Evolutionary conservation across 2,888 invertebrate genomes (phyloP), one percentile per base, ranked within the genome.

Genomic region (Uropetala carovei): DNA sequence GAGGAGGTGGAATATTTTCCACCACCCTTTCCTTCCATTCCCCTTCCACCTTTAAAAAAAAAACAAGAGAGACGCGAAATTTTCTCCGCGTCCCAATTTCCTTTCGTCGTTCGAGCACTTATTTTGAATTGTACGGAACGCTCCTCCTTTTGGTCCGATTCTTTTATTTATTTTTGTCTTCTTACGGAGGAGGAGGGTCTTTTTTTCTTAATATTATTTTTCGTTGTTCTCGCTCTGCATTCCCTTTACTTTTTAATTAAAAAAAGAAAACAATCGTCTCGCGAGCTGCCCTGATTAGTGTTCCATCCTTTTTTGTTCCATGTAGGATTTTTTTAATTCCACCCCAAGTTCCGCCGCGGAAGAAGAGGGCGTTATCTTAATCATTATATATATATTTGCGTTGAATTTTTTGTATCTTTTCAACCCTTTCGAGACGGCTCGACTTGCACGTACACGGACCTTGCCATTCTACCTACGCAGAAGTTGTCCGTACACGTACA

Each of bases 1-100:
- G 43, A 5, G 43, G 43, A 43, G 22, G 18, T 13, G 27, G 27
- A 27, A 10, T 27, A 75, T 22, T 27, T 27, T 22, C 68, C 16
- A n/a, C 68, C 10, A n/a, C 68, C 10, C 68, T 68, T n/a, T 22
- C 0, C 68, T n/a, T 64, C 64, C 7, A 5, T 75, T n/a, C 75
- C n/a, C n/a, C 22, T 27, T 9, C n/a, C n/a, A 0, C n/a, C n/a
- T n/a, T n/a, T n/a, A n/a, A n/a, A n/a, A 22, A 75, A 75, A 27
- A 75, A 27, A 75, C 22, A 75, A 75, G 27, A 75, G 75, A 75
- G n/a, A 75, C 43, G 22, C 75, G 13, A 18, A 18, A 68, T 68
- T 68, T 68, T 75, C 27, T 27, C 75, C 75, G 75, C 75, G 75
- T 75, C 75, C 75, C 75, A 75, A 75, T 75, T 75, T 75, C 75